Conservation (phyloP, 2,113 vertebrate species). For the Nyctereutes procyonoides region DNA sequence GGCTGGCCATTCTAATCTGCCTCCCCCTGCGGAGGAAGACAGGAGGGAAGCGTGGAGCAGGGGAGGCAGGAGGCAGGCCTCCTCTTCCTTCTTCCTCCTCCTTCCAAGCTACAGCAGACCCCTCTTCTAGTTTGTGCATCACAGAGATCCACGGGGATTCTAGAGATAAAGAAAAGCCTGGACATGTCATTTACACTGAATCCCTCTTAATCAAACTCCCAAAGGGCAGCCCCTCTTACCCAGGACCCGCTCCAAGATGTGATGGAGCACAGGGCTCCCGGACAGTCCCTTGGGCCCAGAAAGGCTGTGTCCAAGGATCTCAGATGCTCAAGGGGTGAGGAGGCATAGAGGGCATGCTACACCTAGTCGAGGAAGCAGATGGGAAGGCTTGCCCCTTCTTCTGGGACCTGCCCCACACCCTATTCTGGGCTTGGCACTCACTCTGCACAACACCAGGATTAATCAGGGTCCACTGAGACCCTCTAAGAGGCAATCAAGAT, state of each 20-base stretch:
- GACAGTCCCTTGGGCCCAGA: background rate
- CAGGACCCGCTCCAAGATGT: background rate
- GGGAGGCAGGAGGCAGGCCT: background rate
- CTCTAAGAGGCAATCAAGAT: background rate
- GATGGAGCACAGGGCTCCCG: background rate
- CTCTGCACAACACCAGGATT: background rate
- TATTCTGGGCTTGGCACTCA: background rate
- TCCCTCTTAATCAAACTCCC: background rate
- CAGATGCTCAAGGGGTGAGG: too few relatives aligned
- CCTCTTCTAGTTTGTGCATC: conserved; percentile 5
- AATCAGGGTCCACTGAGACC: background rate
- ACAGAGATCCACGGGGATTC: background rate
- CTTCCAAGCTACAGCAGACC: background rate
- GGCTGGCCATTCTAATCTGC: background rate
- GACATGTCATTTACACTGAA: background rate
- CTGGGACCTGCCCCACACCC: background rate
- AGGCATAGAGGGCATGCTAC: background rate
- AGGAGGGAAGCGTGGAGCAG: too few relatives aligned
- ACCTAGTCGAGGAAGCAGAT: background rate
- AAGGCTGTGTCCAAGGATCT: background rate
- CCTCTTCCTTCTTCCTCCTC: background rate
- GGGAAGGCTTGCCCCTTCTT: background rate
- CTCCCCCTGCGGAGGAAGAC: background rate
- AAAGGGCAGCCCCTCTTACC: background rate
- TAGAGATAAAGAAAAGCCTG: background rate